Evolutionary conservation across 1,140 invertebrate genomes (phyloP).

Genomic region (Pseudomyrmex concolor): DNA sequence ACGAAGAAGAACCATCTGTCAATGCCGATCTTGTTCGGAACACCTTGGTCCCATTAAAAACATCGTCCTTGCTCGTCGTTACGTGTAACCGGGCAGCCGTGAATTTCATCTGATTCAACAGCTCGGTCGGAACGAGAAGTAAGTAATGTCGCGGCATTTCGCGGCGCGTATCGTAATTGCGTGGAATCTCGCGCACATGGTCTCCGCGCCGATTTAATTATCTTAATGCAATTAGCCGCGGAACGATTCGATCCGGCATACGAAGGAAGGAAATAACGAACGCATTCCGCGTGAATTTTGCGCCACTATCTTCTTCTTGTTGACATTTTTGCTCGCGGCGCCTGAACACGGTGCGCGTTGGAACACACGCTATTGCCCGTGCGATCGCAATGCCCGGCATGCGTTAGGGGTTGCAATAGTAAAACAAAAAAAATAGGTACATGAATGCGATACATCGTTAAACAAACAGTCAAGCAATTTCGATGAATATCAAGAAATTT

Average conservation of each 20-base stretch:
- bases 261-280: slow-evolving; percentile 8
- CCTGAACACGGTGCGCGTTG: slow-evolving; percentile 41
- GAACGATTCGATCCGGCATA: slow-evolving; percentile 31
- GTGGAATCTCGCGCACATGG: slow-evolving; percentile 61
- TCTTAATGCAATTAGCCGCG: slow-evolving; percentile 73
- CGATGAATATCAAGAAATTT: neutral
- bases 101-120: slow-evolving; percentile 28
- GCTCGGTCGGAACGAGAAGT: neutral
- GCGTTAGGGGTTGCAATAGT: slow-evolving; percentile 1
- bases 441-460: slow-evolving; percentile 8
- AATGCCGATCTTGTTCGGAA: neutral
- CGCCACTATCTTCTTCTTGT: slow-evolving; percentile 59
- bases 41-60: slow-evolving; percentile 15
- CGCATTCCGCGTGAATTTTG: slow-evolving; percentile 65
- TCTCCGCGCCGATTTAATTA: slow-evolving; percentile 72
- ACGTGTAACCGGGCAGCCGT: slow-evolving; percentile 16
- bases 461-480: neutral
- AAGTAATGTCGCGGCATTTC: slow-evolving; percentile 19
- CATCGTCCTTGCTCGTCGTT: slow-evolving; percentile 21
- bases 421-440: neutral
- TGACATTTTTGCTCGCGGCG: slow-evolving; percentile 65
- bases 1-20: neutral
- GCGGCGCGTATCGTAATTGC: slow-evolving; percentile 65
- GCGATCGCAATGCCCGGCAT: slow-evolving; percentile 43
- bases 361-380: slow-evolving; percentile 4